A percentile compares a stretch with the other conserved stretches of the same genome.
Evolutionary conservation across 2,797 vertebrate genomes (phyloP).

Genomic region (Parauchenoglanis ngamensis): DNA sequence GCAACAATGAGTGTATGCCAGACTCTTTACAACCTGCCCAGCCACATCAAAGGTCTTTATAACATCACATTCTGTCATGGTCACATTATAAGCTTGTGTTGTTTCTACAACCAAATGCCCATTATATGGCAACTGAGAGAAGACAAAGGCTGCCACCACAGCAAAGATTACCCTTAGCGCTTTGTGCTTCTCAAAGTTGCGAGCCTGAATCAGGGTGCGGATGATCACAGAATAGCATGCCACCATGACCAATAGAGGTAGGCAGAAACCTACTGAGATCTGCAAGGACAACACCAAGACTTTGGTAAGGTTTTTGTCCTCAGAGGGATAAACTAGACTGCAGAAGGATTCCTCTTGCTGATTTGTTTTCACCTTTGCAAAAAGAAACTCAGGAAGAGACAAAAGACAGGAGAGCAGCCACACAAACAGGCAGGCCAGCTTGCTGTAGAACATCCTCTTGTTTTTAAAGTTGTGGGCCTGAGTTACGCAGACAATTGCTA

Average conservation of each 20-base stretch:
- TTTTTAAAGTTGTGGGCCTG: constrained; percentile 78
- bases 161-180: constrained; percentile 82
- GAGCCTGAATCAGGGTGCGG: constrained; percentile 80
- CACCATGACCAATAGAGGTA: constrained; percentile 82
- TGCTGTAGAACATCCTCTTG: constrained; percentile 78
- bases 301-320: constrained; percentile 66
- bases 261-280: constrained; percentile 82
- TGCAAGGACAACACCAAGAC: constrained; percentile 78
- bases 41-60: constrained; percentile 70
- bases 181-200: constrained; percentile 86
- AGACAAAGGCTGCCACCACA: constrained; percentile 80
- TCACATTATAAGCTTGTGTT: constrained; percentile 63
- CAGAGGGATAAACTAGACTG: constrained; percentile 69
- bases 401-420: constrained; percentile 78
- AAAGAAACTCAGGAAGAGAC: constrained; percentile 85
- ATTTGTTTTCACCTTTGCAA: constrained; percentile 66
- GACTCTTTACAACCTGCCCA: constrained; percentile 80
- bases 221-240: constrained; percentile 86
- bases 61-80: constrained; percentile 67
- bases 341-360: constrained; percentile 60
- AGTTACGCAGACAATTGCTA: constrained; percentile 80
- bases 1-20: constrained; percentile 88
- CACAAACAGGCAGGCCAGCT: constrained; percentile 73
- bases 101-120: constrained; percentile 78
- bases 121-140: constrained; percentile 87